Base-by-base conservation (phyloP, 2,113 vertebrate genomes). In the Lethenteron reissneri region DNA sequence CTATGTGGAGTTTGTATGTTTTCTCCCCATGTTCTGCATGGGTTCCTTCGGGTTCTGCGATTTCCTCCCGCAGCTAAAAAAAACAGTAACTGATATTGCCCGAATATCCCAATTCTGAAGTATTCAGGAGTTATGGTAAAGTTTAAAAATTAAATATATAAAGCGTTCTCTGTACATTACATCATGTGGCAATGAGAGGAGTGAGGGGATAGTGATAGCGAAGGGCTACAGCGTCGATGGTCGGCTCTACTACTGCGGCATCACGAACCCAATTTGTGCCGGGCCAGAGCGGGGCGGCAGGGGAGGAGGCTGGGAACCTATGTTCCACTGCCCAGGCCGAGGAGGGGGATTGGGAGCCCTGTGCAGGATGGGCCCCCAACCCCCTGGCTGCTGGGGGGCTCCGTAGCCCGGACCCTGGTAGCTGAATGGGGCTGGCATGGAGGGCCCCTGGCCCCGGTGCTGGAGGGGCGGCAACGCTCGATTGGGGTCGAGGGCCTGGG, bases 281-380 rank as follows among this genome's bases (percentile, higher is more conserved):
- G 64, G 64, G 64, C 25, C n/a, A 25, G 64, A 68, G n/a, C 64
- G n/a, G 64, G 64, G 64, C 9, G 64, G 64, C n/a, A 68, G 64
- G 21, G 64, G 64, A 25, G 64, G 64, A 68, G 64, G 64, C 64
- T 68, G 64, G 64, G 64, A 68, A 10, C n/a, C n/a, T 25, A 25
- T 9, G n/a, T 25, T 17, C n/a, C n/a, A 68, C 64, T 68, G 64
- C n/a, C n/a, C n/a, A 10, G n/a, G 64, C 25, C n/a, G 64, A n/a
- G 25, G 9, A 68, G 64, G 64, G 9, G 64, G 64, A n/a, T 25
- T 68, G 64, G n/a, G n/a, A 68, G 64, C n/a, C 25, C 64, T 25
- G 9, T 25, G 25, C 64, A 17, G 64, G n/a, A n/a, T 25, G 25
- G 8, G 64, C n/a, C 15, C 10, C 7, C n/a, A 17, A 25, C n/a